Base-by-base conservation (phyloP, 2,888 invertebrate genomes). In the Pheosia gnoma region DNA sequence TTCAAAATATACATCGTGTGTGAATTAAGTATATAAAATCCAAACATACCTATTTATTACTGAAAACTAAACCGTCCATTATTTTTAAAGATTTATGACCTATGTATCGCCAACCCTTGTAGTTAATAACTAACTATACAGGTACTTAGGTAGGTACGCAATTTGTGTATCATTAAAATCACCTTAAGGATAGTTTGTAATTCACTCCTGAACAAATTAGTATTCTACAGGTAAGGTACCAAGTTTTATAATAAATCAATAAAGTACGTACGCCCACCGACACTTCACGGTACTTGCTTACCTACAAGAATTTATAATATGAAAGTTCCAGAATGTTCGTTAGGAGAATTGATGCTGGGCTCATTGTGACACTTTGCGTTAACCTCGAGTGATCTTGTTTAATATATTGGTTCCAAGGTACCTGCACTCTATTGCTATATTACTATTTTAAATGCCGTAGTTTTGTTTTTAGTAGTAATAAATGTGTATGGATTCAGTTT, bases 221-320 rank as follows among this genome's bases (percentile, higher is more conserved):
- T 60, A 25, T 25, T 25, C 25, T 25, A 63, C 58, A 63, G 47
- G 47, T 47, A 47, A 45, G 45, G 39, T 54, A 59, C 13, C 10
- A 81, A 83, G 80, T 83, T 83, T 79, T 59, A 75, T 75, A 76
- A 82, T 83, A 82, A 83, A 82, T 83, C 82, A 81, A 77, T 77
- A 80, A 78, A 25, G 25, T 25, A 25, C 75, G 78, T 71, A 80
- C 82, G 68, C 67, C 77, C 72, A 71, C 71, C 75, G 64, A 78
- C 81, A 82, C 79, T 78, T 82, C 74, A 75, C 59, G 59, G 71
- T 72, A 73, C 70, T 71, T 74, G 79, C 72, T 74, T 79, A 70
- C 75, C 25, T 25, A 25, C 25, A 25, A 25, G 25, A 1, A 25
- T 25, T 25, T 25, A 25, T 80, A 77, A 75, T 72, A 70, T 65